phyloP scores from a whole-genome alignment of 2,888 invertebrate genomes.

The Acanthacorydalis orientalis region DNA sequence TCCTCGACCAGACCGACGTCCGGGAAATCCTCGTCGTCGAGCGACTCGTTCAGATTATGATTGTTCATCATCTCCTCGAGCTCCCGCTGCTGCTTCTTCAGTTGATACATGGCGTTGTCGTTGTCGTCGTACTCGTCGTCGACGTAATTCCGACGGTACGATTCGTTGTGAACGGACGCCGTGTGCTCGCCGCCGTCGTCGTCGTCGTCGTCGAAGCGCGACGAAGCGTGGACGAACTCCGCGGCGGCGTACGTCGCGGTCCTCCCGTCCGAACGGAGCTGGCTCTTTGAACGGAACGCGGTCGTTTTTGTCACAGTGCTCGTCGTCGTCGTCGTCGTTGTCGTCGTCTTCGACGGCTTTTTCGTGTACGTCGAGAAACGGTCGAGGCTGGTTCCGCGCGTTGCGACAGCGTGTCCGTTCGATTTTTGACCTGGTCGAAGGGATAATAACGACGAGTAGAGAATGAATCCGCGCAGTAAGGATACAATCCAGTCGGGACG shows the following conservation, averaged over 20 bases:
- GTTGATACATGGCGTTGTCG: slow-evolving; percentile 7
- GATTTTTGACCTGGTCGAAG: background rate
- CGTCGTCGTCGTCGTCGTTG: background rate
- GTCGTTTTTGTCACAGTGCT: background rate
- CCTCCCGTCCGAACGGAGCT: background rate
- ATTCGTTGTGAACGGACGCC: slow-evolving; percentile 6
- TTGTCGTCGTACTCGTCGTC: slow-evolving; percentile 10
- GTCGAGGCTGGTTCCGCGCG: slow-evolving; percentile 10
- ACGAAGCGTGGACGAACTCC: too few species aligned
- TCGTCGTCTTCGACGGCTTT: background rate
- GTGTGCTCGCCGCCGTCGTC: slow-evolving; percentile 14
- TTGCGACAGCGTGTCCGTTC: background rate
- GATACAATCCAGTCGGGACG: too few species aligned
- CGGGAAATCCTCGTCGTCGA: slow-evolving; percentile 30
- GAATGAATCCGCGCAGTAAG: too few species aligned
- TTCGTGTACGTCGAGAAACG: slow-evolving; percentile 5
- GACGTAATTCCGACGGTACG: slow-evolving; percentile 10
- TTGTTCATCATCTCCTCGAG: slow-evolving; percentile 27
- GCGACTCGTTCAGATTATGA: slow-evolving; percentile 23
- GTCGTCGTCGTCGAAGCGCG: slow-evolving; percentile 4
- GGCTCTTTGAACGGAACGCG: background rate
- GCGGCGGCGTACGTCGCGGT: too few species aligned
- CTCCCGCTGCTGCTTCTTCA: slow-evolving; percentile 14
- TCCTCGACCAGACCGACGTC: slow-evolving; percentile 18
- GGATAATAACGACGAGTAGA: too few species aligned